Conservation (phyloP, 2,888 invertebrate species). For the Lycocerus yunnanus region DNA sequence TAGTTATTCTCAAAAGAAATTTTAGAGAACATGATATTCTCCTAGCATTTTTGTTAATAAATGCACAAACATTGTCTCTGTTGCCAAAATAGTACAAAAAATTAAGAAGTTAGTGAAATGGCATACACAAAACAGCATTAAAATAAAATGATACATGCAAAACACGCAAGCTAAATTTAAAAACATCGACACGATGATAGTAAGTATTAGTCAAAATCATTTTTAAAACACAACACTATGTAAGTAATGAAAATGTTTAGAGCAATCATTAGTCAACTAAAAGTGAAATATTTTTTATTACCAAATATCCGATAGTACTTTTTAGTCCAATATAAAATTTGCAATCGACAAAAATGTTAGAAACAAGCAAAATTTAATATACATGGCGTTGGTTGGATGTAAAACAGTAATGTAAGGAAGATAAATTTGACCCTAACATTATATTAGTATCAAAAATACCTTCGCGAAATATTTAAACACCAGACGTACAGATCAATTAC, state of each 20-base stretch:
- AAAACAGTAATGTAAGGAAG: conserved; percentile 31
- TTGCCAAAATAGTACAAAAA: not conserved
- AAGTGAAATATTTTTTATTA: not conserved
- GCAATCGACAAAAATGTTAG: not conserved
- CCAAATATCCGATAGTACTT: not conserved
- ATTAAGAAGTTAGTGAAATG: not conserved
- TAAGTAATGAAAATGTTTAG: not conserved
- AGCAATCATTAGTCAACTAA: not conserved
- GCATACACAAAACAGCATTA: not conserved
- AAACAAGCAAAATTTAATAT: not conserved
- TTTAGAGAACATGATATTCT: not conserved
- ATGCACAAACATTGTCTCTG: not conserved
- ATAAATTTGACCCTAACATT: conserved; percentile 47
- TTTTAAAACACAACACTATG: not conserved
- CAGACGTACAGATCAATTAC: conserved; percentile 55
- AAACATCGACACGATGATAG: not conserved
- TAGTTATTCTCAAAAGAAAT: not conserved
- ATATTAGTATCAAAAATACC: conserved; percentile 44
- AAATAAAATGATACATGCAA: not conserved
- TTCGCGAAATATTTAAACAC: conserved; percentile 43
- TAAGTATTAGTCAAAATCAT: not conserved
- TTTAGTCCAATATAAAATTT: not conserved
- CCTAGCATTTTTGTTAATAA: not conserved
- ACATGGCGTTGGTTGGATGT: not conserved
- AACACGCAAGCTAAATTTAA: not conserved